Percentiles rank a stretch among this genome's conserved stretches.
Evolutionary conservation across 2,888 invertebrate species (phyloP).

Genomic region (Sphaeridia pumilis): DNA sequence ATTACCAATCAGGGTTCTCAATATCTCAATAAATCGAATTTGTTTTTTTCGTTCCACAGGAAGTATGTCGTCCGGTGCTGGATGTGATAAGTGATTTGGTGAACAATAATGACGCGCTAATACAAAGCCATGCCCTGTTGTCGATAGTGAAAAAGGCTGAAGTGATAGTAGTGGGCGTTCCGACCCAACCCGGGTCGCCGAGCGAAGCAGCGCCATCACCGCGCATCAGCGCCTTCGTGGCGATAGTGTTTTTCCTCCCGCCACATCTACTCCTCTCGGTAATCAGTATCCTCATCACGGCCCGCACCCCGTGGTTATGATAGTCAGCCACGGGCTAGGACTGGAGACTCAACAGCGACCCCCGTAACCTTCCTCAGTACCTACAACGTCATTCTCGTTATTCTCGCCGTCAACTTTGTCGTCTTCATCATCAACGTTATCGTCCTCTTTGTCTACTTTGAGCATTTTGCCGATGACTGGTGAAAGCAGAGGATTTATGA

Average conservation of each 20-base stretch:
- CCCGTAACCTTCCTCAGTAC: conserved; percentile 4
- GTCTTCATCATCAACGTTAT: conserved; percentile 9
- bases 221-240: conserved; percentile 9
- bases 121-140: conserved; percentile 71
- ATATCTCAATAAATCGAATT: too few species aligned
- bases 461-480: too few species aligned
- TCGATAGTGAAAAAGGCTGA: conserved; percentile 88
- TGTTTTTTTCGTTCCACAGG: conserved; percentile 47
- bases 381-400: conserved; percentile 13
- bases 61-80: conserved; percentile 69
- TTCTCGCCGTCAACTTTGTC: conserved; percentile 7
- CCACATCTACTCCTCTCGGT: conserved; percentile 17
- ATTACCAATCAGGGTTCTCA: too few species aligned
- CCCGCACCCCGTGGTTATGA: conserved; percentile 16
- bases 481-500: too few species aligned
- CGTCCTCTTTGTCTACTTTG: conserved; percentile 14
- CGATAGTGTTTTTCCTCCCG: conserved; percentile 16
- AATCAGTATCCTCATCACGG: conserved; percentile 16
- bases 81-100: conserved; percentile 72
- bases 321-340: conserved; percentile 8
- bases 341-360: not conserved
- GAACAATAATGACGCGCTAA: conserved; percentile 70
- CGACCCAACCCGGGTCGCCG: conserved; percentile 43
- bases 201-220: conserved; percentile 45
- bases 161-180: conserved; percentile 67